Evolutionary conservation across 2,797 vertebrate genomes (phyloP).

Genomic region (Tapera naevia): DNA sequence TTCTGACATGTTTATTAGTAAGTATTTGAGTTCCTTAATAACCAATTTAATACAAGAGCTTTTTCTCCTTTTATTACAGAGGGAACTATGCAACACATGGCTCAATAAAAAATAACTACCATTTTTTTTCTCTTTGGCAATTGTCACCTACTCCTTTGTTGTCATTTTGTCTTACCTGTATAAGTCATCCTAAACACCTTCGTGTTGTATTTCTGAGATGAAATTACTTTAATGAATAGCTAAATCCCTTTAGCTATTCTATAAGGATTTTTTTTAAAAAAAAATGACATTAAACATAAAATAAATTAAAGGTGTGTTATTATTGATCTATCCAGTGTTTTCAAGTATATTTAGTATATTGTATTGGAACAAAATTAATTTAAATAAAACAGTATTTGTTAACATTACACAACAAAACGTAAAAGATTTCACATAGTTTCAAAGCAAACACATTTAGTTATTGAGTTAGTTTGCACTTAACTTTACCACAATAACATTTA

Average conservation of each 20-base stretch:
- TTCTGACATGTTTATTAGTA: not conserved
- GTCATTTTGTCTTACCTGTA: not conserved
- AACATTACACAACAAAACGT: not conserved
- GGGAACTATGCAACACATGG: not conserved
- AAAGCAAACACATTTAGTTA: not conserved
- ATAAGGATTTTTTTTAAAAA: not conserved
- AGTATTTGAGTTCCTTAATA: not conserved
- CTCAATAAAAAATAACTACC: not conserved
- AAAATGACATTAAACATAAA: not conserved
- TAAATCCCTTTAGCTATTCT: not conserved
- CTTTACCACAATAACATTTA: not conserved
- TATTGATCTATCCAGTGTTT: not conserved
- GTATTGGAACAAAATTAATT: conserved; percentile 6
- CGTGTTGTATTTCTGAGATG: not conserved
- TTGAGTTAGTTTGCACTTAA: not conserved
- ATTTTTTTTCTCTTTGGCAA: not conserved
- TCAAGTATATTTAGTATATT: not conserved
- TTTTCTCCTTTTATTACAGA: not conserved
- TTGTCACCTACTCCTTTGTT: not conserved
- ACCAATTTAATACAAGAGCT: not conserved
- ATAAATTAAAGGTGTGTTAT: not conserved
- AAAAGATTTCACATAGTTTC: not conserved
- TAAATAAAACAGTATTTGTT: not conserved
- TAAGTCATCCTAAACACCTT: not conserved
- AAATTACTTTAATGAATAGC: not conserved